A percentile compares a stretch with the other conserved stretches of the same genome.
Conservation (phyloP, 2,888 invertebrate species). For the Coelopa pilipes region DNA sequence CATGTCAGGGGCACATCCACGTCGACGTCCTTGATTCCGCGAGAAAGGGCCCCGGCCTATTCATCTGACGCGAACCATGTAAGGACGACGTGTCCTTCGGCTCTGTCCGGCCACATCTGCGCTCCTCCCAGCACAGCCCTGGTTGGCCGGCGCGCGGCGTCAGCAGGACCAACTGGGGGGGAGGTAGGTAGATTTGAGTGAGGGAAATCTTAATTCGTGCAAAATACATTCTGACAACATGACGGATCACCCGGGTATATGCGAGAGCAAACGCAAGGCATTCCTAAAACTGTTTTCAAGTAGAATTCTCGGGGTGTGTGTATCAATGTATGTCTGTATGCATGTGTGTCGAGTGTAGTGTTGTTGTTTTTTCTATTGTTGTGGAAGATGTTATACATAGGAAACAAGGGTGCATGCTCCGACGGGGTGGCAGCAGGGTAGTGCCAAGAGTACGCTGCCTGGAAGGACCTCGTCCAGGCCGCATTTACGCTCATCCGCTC, state of each 20-base stretch:
- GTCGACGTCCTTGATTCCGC: not conserved
- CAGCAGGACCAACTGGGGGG: slow-evolving; percentile 17
- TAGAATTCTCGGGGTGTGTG: not conserved
- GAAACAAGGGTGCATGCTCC: no score
- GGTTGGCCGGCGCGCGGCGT: slow-evolving; percentile 6
- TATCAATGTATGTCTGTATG: no score
- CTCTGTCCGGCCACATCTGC: not conserved
- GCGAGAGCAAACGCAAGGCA: slow-evolving; percentile 50
- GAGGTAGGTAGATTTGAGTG: slow-evolving; percentile 42
- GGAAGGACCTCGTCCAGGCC: no score
- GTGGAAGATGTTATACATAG: no score
- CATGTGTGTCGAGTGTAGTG: no score
- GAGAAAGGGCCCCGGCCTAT: not conserved
- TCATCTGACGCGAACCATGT: not conserved
- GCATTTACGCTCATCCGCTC: no score
- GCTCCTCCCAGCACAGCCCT: not conserved
- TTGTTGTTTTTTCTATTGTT: no score
- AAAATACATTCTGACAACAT: slow-evolving; percentile 68
- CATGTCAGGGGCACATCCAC: no score
- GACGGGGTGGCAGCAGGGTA: no score
- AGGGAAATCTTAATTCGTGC: slow-evolving; percentile 68
- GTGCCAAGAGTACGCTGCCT: no score
- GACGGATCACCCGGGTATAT: slow-evolving; percentile 67
- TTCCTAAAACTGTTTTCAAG: slow-evolving; percentile 31
- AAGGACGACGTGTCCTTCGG: not conserved